A percentile compares a stretch with the other conserved stretches of the same genome.
phyloP scores from a whole-genome alignment of 2,797 vertebrate species.

The Antennarius maculatus region DNA sequence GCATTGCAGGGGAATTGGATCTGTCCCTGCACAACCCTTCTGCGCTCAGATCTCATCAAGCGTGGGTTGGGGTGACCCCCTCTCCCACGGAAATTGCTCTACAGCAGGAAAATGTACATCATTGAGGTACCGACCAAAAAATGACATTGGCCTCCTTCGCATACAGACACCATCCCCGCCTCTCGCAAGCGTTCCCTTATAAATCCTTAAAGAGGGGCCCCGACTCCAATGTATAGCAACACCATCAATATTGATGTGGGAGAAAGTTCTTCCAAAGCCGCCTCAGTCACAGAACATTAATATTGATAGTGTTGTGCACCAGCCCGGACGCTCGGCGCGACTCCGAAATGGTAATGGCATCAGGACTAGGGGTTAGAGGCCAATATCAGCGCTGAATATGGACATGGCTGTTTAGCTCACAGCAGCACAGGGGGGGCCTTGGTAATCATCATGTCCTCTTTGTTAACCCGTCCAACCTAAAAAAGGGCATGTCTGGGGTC shows the following conservation, averaged over 20 bases:
- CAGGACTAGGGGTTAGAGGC: constrained; percentile 63
- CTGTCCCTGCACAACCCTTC: constrained; percentile 51
- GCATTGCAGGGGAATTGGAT: constrained; percentile 74
- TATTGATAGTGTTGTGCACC: constrained; percentile 82
- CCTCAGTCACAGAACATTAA: constrained; percentile 82
- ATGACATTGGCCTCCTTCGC: constrained; percentile 56
- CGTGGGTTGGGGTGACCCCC: constrained; percentile 51
- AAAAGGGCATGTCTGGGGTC: constrained; percentile 40
- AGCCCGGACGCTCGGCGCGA: constrained; percentile 62
- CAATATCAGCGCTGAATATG: constrained; percentile 72
- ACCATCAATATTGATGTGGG: constrained; percentile 85
- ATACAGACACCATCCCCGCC: constrained; percentile 30
- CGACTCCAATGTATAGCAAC: constrained; percentile 77
- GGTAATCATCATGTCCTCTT: constrained; percentile 48
- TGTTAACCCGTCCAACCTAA: constrained; percentile 21
- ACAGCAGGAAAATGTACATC: constrained; percentile 69
- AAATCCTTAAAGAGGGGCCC: constrained; percentile 81
- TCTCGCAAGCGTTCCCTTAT: constrained; percentile 65
- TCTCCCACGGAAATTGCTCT: constrained; percentile 72
- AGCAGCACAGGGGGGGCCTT: constrained; percentile 37
- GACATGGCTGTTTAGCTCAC: constrained; percentile 69
- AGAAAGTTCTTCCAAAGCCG: constrained; percentile 82
- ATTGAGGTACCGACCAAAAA: constrained; percentile 57
- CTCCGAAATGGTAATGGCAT: constrained; percentile 75
- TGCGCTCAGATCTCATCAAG: constrained; percentile 71